Evolutionary conservation across 2,888 invertebrate species (phyloP).

Genomic region (Trachelus troglodyta): DNA sequence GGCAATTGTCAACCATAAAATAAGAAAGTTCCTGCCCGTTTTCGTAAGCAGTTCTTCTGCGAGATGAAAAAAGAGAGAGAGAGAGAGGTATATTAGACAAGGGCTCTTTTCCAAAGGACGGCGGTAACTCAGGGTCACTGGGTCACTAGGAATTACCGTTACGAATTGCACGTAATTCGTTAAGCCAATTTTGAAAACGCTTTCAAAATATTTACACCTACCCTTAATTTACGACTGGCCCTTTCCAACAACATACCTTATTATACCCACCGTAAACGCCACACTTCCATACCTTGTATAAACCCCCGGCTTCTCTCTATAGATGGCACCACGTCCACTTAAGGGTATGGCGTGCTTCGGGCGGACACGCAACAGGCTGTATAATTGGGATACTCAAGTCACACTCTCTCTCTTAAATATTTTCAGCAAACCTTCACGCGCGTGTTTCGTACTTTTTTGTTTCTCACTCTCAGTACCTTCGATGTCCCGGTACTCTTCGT

Average conservation of each 20-base stretch:
- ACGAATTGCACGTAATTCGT: conserved; percentile 44
- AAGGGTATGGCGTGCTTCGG: not conserved
- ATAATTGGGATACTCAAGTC: not conserved
- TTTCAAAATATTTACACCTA: conserved; percentile 45
- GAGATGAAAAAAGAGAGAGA: too few relatives aligned
- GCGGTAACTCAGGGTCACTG: conserved; percentile 31
- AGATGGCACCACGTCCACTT: not conserved
- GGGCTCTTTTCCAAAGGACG: not conserved
- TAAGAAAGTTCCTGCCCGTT: not conserved
- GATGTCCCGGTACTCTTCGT: not conserved
- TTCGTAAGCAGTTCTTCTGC: not conserved
- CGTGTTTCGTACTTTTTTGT: not conserved
- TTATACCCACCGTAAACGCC: not conserved
- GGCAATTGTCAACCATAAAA: not conserved
- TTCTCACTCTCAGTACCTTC: not conserved
- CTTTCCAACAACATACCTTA: not conserved
- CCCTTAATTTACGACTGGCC: conserved; percentile 15
- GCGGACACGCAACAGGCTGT: not conserved
- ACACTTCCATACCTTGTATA: not conserved
- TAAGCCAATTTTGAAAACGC: conserved; percentile 3
- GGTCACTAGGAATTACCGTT: conserved; percentile 40
- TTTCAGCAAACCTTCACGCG: not conserved
- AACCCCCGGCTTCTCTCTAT: not conserved
- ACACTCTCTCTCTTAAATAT: not conserved
- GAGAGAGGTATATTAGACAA: not conserved